Conservation (phyloP, 2,888 invertebrate species). For the Perizoma affinitatum region DNA sequence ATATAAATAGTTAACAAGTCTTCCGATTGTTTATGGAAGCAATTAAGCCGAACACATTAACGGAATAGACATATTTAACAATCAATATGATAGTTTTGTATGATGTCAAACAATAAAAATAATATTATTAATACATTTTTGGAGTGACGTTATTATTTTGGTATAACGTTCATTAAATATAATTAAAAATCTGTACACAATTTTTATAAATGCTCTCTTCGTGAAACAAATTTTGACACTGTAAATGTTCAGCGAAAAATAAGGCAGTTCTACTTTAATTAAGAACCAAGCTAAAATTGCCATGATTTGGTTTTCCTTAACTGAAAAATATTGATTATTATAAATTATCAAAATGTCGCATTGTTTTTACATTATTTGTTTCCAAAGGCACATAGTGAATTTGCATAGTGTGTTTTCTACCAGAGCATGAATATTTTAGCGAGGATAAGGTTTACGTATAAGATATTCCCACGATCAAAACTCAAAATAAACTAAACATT, state of each 20-base stretch:
- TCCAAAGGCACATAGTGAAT: conserved; percentile 53
- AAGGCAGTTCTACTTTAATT: conserved; percentile 36
- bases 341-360: conserved; percentile 2
- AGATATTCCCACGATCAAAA: conserved; percentile 44
- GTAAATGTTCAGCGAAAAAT: conserved; percentile 40
- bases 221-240: conserved; percentile 47
- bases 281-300: conserved; percentile 45
- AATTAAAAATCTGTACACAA: conserved; percentile 50
- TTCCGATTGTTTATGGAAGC: conserved; percentile 45
- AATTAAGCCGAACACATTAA: conserved; percentile 42
- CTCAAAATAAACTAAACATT: conserved; percentile 48
- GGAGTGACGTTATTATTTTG: conserved; percentile 41
- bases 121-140: conserved; percentile 34
- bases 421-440: conserved; percentile 49
- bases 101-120: conserved; percentile 37
- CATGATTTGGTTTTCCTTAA: conserved; percentile 40
- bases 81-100: conserved; percentile 25
- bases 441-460: conserved; percentile 51
- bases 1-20: conserved; percentile 57
- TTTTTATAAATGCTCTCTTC: conserved; percentile 58
- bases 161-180: conserved; percentile 50
- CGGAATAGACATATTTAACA: conserved; percentile 45
- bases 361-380: conserved; percentile 28
- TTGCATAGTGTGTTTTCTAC: conserved; percentile 25
- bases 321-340: not conserved